Conservation (phyloP, 2,797 vertebrate species). For the Siniperca scherzeri region DNA sequence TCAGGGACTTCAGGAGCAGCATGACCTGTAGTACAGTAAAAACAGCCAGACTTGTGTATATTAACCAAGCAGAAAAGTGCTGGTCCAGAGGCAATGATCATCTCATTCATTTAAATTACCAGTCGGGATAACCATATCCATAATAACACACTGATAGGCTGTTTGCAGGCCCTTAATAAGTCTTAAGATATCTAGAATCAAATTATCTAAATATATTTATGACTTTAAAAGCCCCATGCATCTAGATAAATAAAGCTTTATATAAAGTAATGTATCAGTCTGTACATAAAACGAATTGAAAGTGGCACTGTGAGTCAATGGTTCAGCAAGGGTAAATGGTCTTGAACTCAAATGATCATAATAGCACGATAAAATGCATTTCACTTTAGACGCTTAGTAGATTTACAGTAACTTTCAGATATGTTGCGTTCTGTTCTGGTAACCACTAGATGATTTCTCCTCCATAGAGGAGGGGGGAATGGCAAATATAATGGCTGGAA, state of each 20-base stretch:
- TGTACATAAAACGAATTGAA: background rate
- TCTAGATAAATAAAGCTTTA: background rate
- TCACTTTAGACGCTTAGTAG: background rate
- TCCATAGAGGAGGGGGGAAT: slow-evolving; percentile 5
- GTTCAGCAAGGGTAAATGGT: background rate
- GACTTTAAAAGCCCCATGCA: too few species aligned
- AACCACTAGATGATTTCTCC: slow-evolving; percentile 41
- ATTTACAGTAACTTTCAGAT: slow-evolving; percentile 32
- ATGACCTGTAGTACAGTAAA: background rate
- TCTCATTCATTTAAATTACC: slow-evolving; percentile 9
- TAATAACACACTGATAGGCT: background rate
- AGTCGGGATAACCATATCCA: background rate
- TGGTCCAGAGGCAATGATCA: background rate
- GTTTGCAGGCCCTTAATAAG: background rate
- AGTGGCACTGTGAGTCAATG: background rate
- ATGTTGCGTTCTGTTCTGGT: slow-evolving; percentile 29
- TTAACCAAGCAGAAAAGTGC: background rate
- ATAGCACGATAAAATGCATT: slow-evolving; percentile 4
- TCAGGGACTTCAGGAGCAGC: background rate
- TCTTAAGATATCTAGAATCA: background rate
- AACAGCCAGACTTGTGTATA: background rate
- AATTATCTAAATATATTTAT: slow-evolving; percentile 2
- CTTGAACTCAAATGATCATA: background rate
- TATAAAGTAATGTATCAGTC: background rate
- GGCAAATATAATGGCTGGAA: slow-evolving; percentile 44